phyloP scores from a whole-genome alignment of 2,888 invertebrate genomes.

The Erebia ligea region DNA sequence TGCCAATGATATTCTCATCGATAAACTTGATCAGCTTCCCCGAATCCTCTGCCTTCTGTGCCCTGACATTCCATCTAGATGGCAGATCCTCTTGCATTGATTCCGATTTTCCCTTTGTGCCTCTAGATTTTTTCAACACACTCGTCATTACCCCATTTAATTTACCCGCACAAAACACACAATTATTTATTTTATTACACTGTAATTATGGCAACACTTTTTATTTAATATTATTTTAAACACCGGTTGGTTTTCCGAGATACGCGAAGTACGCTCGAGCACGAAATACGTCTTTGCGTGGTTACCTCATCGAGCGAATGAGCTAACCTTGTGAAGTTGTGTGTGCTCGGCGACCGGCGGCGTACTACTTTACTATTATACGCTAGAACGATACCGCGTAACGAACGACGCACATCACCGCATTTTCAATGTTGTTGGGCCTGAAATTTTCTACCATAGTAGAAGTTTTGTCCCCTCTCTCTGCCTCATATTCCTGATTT shows the following conservation, averaged over 20 bases:
- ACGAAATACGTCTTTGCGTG: slow-evolving; percentile 37
- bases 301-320: slow-evolving; percentile 42
- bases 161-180: slow-evolving; percentile 68
- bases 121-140: slow-evolving; percentile 79
- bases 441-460: slow-evolving; percentile 36
- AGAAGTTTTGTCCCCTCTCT: slow-evolving; percentile 30
- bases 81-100: slow-evolving; percentile 81
- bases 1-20: slow-evolving; percentile 91
- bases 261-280: slow-evolving; percentile 33
- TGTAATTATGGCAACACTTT: slow-evolving; percentile 31
- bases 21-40: slow-evolving; percentile 90
- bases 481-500: too few relatives aligned
- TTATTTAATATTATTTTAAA: slow-evolving; percentile 13
- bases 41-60: slow-evolving; percentile 85
- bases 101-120: slow-evolving; percentile 78
- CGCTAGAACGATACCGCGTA: slow-evolving; percentile 25
- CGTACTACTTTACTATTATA: slow-evolving; percentile 33
- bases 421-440: slow-evolving; percentile 42
- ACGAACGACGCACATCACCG: slow-evolving; percentile 40
- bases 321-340: slow-evolving; percentile 23
- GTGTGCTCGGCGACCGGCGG: slow-evolving; percentile 29
- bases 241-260: slow-evolving; percentile 28
- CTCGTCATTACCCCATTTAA: slow-evolving; percentile 60
- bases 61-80: slow-evolving; percentile 67
- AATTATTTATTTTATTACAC: slow-evolving; percentile 30